Evolutionary conservation across 2,888 invertebrate genomes (phyloP).

Genomic region (Cylloceria caligata): DNA sequence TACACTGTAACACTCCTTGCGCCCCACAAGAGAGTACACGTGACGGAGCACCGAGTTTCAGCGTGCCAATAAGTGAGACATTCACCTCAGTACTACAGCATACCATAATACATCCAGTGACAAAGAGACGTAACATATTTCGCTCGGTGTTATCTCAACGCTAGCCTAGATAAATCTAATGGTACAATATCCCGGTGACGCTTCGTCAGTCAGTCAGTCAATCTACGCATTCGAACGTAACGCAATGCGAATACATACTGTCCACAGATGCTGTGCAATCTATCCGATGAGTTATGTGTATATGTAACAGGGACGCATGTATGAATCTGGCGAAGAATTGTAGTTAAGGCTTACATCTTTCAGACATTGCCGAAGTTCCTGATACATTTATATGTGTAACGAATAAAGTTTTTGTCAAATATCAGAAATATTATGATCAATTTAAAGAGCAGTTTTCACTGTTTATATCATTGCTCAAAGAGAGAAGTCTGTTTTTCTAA

Average conservation of each 20-base stretch:
- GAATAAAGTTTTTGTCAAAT: too few relatives aligned
- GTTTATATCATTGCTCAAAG: too few relatives aligned
- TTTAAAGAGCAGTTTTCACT: too few relatives aligned
- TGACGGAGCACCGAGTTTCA: not conserved
- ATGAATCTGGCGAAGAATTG: not conserved
- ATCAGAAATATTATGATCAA: too few relatives aligned
- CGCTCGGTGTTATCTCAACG: not conserved
- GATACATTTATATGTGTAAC: too few relatives aligned
- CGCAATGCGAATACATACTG: slow-evolving; percentile 15
- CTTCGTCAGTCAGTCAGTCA: slow-evolving; percentile 38
- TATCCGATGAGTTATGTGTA: not conserved
- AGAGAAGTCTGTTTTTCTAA: too few relatives aligned
- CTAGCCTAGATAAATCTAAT: slow-evolving; percentile 22
- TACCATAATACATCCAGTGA: not conserved
- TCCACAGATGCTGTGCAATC: not conserved
- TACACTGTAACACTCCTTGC: too few relatives aligned
- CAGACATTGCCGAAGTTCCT: too few relatives aligned
- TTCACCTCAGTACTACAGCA: not conserved
- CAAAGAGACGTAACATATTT: slow-evolving; percentile 22
- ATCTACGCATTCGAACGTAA: slow-evolving; percentile 50
- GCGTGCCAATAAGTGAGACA: not conserved
- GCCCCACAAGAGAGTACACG: too few relatives aligned
- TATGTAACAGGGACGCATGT: not conserved
- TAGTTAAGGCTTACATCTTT: too few relatives aligned
- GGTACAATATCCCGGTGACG: slow-evolving; percentile 42